phyloP scores from a whole-genome alignment of 2,797 vertebrate species.

The Hoplostethus mediterraneus region DNA sequence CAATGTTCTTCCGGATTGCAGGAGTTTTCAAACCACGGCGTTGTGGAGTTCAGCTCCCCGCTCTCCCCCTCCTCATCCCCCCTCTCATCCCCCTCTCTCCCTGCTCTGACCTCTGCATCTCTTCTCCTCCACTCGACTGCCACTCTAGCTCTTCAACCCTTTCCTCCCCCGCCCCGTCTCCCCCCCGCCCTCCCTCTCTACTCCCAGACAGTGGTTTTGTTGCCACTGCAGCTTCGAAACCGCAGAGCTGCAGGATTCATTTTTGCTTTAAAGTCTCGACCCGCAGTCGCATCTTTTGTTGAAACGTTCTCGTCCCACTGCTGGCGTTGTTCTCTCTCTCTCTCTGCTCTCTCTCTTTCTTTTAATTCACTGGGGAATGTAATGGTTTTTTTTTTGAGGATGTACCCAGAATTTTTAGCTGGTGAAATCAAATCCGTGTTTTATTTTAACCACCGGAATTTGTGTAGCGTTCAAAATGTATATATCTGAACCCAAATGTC shows the following conservation, averaged over 20 bases:
- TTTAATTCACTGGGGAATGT: too few relatives aligned
- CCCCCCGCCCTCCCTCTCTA: slow-evolving; percentile 15
- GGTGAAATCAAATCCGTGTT: too few relatives aligned
- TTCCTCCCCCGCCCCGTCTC: slow-evolving; percentile 21
- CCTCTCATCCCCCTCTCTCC: slow-evolving; percentile 5
- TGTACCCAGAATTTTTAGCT: too few relatives aligned
- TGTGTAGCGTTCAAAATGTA: too few relatives aligned
- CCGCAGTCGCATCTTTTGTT: neutral
- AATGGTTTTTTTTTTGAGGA: too few relatives aligned
- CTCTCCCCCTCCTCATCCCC: slow-evolving; percentile 20
- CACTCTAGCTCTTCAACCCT: slow-evolving; percentile 57
- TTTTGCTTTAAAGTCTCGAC: slow-evolving; percentile 12
- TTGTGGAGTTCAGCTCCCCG: neutral
- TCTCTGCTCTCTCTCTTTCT: too few relatives aligned
- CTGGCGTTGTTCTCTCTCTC: too few relatives aligned
- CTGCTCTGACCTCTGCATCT: slow-evolving; percentile 42
- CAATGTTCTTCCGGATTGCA: neutral
- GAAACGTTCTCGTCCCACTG: neutral
- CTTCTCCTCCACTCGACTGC: slow-evolving; percentile 48
- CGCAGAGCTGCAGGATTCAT: neutral
- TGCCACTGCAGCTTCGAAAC: slow-evolving; percentile 30
- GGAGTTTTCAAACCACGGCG: too few relatives aligned
- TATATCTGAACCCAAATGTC: too few relatives aligned
- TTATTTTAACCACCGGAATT: too few relatives aligned
- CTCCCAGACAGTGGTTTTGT: slow-evolving; percentile 7